Conservation (phyloP, 2,888 invertebrate species). For the Polyommatus icarus region DNA sequence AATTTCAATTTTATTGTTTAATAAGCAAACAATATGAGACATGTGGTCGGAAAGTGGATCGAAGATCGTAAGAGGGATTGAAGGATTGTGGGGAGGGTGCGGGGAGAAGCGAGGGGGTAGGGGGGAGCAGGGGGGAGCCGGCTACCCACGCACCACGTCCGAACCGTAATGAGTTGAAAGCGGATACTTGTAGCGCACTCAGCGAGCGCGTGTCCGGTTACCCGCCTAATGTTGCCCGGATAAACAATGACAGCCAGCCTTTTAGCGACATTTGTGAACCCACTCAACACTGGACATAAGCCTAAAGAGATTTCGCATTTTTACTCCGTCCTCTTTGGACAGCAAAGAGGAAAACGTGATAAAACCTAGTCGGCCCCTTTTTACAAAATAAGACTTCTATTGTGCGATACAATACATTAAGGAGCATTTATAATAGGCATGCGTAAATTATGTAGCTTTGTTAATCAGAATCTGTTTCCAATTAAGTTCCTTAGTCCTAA, state of each 20-base stretch:
- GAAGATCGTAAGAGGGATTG: constrained; percentile 77
- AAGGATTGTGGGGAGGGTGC: constrained; percentile 58
- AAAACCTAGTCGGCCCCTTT: constrained; percentile 29
- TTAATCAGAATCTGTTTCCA: neutral
- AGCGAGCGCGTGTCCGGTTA: constrained; percentile 80
- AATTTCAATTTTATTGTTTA: constrained; percentile 43
- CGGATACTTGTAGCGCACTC: constrained; percentile 81
- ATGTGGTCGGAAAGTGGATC: constrained; percentile 76
- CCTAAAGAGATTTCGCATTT: constrained; percentile 75
- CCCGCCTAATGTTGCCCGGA: constrained; percentile 80
- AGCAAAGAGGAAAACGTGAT: constrained; percentile 46
- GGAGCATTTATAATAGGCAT: neutral
- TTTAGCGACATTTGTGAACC: constrained; percentile 81
- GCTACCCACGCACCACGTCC: constrained; percentile 77
- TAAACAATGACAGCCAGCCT: constrained; percentile 81
- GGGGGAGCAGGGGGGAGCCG: constrained; percentile 49
- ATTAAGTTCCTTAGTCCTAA: neutral
- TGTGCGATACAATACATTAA: constrained; percentile 9
- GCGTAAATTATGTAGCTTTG: neutral
- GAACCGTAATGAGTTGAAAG: constrained; percentile 80
- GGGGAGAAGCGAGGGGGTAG: constrained; percentile 44
- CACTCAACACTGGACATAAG: constrained; percentile 78
- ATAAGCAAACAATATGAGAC: constrained; percentile 66
- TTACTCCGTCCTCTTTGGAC: constrained; percentile 70
- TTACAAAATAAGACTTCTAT: constrained; percentile 38